Conservation (phyloP, 2,888 invertebrate genomes). For the Exocentrus adspersus region DNA sequence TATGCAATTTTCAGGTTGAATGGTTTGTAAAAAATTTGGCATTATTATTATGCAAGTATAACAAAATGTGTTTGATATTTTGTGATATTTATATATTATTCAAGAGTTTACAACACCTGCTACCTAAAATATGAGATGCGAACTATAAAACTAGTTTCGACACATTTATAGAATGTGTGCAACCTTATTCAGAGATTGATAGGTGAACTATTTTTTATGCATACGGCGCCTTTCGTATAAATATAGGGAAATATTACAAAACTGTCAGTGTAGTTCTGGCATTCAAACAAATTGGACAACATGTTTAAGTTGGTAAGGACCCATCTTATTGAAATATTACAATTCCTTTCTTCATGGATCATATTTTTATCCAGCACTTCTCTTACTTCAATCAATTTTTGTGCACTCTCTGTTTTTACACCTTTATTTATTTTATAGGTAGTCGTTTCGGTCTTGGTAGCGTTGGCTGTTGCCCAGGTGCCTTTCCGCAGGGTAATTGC, state of each 20-base stretch:
- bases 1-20: no score
- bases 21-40: no score
- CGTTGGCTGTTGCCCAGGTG: no score
- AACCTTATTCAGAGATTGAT: constrained; percentile 1
- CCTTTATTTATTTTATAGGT: no score
- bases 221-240: neutral
- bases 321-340: neutral
- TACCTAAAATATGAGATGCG: neutral
- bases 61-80: no score
- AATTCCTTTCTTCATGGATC: no score
- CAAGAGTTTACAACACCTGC: neutral
- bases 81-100: no score
- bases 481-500: no score
- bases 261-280: constrained; percentile 1
- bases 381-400: no score
- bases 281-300: neutral
- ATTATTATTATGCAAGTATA: no score
- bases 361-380: no score
- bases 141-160: constrained; percentile 4
- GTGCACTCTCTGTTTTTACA: neutral
- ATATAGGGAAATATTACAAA: neutral
- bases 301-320: constrained; percentile 5
- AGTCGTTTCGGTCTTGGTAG: no score
- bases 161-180: constrained; percentile 2
- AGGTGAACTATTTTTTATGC: constrained; percentile 5